These are phyloP conservation scores for Limnephilus auricula DNA, from an alignment of 2,888 invertebrate genomes.

Conservation along the genomic window DNA sequence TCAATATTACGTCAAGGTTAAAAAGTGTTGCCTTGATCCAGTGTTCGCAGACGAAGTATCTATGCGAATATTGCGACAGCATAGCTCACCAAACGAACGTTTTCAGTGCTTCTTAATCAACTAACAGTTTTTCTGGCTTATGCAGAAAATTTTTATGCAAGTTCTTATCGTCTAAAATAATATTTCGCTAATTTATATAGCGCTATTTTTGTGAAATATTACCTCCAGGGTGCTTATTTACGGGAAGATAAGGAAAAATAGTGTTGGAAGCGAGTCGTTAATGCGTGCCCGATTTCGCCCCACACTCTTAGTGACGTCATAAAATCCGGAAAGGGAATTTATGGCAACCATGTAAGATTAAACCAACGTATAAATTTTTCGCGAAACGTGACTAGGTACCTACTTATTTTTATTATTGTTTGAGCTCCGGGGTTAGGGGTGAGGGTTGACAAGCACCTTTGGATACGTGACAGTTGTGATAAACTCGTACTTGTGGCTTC, in stretches of 20 bases:
- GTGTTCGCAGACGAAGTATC: too few relatives aligned
- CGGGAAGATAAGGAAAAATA: not conserved
- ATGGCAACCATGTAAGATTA: conserved; percentile 59
- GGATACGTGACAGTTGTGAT: conserved; percentile 11
- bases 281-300: conserved; percentile 51
- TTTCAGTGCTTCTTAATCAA: too few relatives aligned
- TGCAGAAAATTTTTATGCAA: too few relatives aligned
- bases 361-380: conserved; percentile 57
- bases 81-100: too few relatives aligned
- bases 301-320: conserved; percentile 50
- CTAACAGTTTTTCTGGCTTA: too few relatives aligned
- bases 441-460: conserved; percentile 9
- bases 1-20: too few relatives aligned
- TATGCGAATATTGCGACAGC: too few relatives aligned
- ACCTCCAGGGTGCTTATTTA: not conserved
- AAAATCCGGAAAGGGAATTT: conserved; percentile 54
- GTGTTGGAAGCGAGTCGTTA: conserved; percentile 34
- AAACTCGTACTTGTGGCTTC: not conserved
- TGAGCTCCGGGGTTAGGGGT: not conserved
- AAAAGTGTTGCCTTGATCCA: too few relatives aligned
- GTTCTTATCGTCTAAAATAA: too few relatives aligned
- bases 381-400: conserved; percentile 32
- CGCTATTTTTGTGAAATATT: too few relatives aligned
- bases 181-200: too few relatives aligned
- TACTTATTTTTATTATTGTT: conserved; percentile 58